A percentile compares a stretch with the other conserved stretches of the same genome.
Evolutionary conservation across 2,113 vertebrate genomes (phyloP).

Genomic region (Rhinolophus ferrumequinum): DNA sequence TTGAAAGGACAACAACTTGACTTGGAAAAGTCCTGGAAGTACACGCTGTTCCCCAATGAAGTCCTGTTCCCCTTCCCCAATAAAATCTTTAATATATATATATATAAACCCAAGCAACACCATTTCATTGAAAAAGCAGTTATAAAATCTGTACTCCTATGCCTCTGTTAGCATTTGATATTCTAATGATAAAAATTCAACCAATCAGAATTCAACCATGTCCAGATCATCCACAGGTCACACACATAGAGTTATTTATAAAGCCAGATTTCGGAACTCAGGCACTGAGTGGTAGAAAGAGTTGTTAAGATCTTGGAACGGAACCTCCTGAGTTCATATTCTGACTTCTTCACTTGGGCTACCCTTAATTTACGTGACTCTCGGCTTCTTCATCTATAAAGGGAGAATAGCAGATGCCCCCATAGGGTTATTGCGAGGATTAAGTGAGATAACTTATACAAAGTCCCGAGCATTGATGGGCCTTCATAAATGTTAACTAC

Average conservation of each 20-base stretch:
- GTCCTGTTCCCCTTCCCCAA: too few relatives aligned
- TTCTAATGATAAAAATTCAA: not conserved
- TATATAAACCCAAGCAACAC: not conserved
- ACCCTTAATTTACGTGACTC: not conserved
- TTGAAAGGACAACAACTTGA: too few relatives aligned
- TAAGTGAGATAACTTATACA: not conserved
- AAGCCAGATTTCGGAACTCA: conserved; percentile 4
- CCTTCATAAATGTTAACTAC: not conserved
- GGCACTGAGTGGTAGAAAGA: not conserved
- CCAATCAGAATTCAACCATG: not conserved
- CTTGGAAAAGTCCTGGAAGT: too few relatives aligned
- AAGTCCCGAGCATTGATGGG: not conserved
- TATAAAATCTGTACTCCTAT: not conserved
- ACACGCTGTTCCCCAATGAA: too few relatives aligned
- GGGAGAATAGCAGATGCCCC: not conserved
- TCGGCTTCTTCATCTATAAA: not conserved
- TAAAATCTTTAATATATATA: too few relatives aligned
- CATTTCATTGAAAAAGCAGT: not conserved
- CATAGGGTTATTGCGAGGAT: not conserved
- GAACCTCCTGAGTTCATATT: not conserved
- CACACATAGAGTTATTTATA: not conserved
- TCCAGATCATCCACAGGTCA: not conserved
- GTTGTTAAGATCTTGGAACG: not conserved
- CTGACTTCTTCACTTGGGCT: not conserved
- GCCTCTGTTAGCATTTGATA: not conserved